Evolutionary conservation across 2,888 invertebrate species (phyloP).

Genomic region (Pimpla rufipes): DNA sequence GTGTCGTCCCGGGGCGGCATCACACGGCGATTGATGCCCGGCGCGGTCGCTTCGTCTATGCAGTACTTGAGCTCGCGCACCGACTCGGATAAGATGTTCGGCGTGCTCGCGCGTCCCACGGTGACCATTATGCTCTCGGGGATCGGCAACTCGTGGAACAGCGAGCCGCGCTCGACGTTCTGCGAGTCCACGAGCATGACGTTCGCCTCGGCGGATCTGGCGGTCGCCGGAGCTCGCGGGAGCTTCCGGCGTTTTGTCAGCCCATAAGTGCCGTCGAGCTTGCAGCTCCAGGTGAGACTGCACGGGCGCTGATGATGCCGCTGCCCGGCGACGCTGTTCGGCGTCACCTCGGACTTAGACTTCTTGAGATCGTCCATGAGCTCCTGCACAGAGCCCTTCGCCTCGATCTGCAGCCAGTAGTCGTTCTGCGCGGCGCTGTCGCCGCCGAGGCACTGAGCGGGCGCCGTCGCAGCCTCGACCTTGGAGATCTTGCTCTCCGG

Average conservation of each 20-base stretch:
- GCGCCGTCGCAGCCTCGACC: no score
- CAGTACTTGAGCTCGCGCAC: slow-evolving; percentile 80
- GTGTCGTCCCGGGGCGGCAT: slow-evolving; percentile 78
- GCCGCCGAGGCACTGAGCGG: slow-evolving; percentile 68
- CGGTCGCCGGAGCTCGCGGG: slow-evolving; percentile 78
- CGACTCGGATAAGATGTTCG: slow-evolving; percentile 79
- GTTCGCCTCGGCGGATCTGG: slow-evolving; percentile 78
- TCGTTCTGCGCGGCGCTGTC: slow-evolving; percentile 81
- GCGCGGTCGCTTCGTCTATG: slow-evolving; percentile 73
- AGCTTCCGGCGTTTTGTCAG: slow-evolving; percentile 90
- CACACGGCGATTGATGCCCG: slow-evolving; percentile 73
- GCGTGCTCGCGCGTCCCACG: slow-evolving; percentile 80
- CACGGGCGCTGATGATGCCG: slow-evolving; percentile 88
- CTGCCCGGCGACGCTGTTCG: slow-evolving; percentile 85
- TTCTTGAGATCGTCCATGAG: slow-evolving; percentile 88
- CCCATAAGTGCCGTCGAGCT: slow-evolving; percentile 88
- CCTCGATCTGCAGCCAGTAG: slow-evolving; percentile 85
- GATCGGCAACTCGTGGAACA: slow-evolving; percentile 84
- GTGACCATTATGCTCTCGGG: slow-evolving; percentile 86
- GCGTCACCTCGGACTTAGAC: slow-evolving; percentile 89
- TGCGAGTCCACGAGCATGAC: slow-evolving; percentile 78
- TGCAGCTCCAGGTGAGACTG: slow-evolving; percentile 90
- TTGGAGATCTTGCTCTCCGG: slow-evolving; percentile 76
- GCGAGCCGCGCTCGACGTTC: slow-evolving; percentile 75
- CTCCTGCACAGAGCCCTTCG: slow-evolving; percentile 86